phyloP scores from a whole-genome alignment of 2,113 vertebrate genomes.

The Tretioscincus oriximinensis region DNA sequence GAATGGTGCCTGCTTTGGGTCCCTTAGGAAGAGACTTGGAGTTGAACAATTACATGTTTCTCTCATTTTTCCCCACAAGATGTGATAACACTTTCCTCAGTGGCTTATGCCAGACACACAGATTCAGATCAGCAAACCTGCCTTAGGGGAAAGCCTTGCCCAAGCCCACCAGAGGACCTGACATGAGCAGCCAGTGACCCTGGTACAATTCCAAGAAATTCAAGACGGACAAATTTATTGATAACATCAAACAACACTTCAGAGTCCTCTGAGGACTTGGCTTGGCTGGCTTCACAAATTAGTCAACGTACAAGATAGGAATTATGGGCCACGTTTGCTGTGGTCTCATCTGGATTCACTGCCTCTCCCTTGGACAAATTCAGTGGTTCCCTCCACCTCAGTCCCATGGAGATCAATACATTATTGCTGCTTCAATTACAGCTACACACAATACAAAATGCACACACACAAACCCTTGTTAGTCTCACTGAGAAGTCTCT shows the following conservation, averaged over 20 bases:
- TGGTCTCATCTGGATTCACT: slow-evolving; percentile 45
- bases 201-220: slow-evolving; percentile 44
- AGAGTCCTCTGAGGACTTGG: slow-evolving; percentile 49
- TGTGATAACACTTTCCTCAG: rapidly evolving
- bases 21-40: slow-evolving; percentile 12
- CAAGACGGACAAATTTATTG: slow-evolving; percentile 75
- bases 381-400: slow-evolving; percentile 56
- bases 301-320: neutral
- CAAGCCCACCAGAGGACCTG: slow-evolving; percentile 6
- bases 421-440: neutral
- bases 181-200: slow-evolving; percentile 44
- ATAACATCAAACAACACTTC: slow-evolving; percentile 78
- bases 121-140: neutral
- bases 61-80: neutral
- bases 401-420: slow-evolving; percentile 71
- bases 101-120: rapidly evolving
- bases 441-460: neutral
- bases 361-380: slow-evolving; percentile 44
- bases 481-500: rapidly evolving
- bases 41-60: neutral
- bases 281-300: slow-evolving; percentile 36
- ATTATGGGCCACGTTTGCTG: neutral
- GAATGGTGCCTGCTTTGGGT: neutral
- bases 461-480: neutral
- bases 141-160: neutral